These are phyloP conservation scores for Rhinolophus ferrumequinum DNA, from an alignment of 2,113 vertebrate genomes.

Conservation along the genomic window DNA sequence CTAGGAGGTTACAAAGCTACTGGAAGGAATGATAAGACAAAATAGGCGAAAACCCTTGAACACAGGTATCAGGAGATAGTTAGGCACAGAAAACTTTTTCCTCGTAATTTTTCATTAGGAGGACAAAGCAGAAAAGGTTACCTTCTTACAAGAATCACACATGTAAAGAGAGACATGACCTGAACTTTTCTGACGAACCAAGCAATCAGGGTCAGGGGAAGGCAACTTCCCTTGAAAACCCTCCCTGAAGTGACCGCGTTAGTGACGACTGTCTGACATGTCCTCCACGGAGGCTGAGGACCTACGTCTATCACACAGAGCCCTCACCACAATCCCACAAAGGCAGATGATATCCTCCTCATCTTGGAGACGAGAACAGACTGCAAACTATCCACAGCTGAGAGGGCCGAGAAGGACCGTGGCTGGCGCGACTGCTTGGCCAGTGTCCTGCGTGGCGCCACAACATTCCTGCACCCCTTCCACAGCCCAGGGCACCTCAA, in stretches of 20 bases:
- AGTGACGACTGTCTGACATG: neutral
- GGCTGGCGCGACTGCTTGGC: neutral
- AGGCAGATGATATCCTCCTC: neutral
- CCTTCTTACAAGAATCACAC: neutral
- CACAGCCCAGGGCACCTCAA: neutral
- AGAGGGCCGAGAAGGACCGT: neutral
- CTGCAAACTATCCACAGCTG: rapidly evolving
- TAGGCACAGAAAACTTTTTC: neutral
- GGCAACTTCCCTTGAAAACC: neutral
- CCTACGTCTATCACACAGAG: rapidly evolving
- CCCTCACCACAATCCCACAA: too few relatives aligned
- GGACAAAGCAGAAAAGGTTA: neutral
- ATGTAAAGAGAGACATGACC: neutral
- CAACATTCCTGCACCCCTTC: neutral
- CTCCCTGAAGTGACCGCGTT: neutral
- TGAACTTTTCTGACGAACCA: neutral
- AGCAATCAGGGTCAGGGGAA: neutral
- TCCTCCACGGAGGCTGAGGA: neutral
- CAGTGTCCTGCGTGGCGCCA: rapidly evolving
- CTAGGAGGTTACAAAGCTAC: neutral
- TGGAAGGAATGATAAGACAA: neutral
- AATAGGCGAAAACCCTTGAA: neutral
- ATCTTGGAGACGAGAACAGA: rapidly evolving
- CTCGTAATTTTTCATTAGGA: neutral
- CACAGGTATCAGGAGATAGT: neutral